Percentiles rank a stretch among this genome's conserved stretches.
Conservation (phyloP, 2,113 vertebrate genomes). For the Cavia aperea region DNA sequence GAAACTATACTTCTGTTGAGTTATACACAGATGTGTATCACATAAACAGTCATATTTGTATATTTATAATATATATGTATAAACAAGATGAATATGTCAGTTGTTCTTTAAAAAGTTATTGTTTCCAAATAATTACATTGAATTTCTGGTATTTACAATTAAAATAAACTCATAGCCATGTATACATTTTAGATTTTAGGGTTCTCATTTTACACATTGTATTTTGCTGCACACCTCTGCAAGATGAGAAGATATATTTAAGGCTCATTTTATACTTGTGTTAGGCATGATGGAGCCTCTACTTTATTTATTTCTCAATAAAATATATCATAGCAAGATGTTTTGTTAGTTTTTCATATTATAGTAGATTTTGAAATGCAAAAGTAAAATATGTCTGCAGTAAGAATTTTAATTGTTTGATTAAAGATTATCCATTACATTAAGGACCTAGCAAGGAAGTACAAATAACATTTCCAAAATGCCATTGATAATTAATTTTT, state of each 20-base stretch:
- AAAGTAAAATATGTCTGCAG: not conserved
- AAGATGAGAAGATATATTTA: not conserved
- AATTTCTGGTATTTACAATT: not conserved
- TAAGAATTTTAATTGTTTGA: conserved; percentile 12
- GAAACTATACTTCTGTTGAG: not conserved
- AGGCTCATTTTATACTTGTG: not conserved
- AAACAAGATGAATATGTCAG: not conserved
- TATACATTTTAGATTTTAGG: not conserved
- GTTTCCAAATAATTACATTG: not conserved
- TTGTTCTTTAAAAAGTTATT: not conserved
- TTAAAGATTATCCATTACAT: not conserved
- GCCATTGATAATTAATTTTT: conserved; percentile 51
- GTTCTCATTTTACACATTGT: not conserved
- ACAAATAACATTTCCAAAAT: conserved; percentile 39
- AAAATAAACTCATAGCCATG: not conserved
- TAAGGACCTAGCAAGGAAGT: not conserved
- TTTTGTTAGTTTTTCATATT: not conserved
- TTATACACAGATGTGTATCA: not conserved
- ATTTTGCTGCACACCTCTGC: not conserved
- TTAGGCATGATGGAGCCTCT: not conserved
- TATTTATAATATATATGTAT: not conserved
- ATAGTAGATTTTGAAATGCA: not conserved
- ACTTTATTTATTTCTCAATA: not conserved
- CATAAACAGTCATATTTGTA: not conserved
- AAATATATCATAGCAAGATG: not conserved